Percentiles rank a stretch among this genome's conserved stretches.
phyloP scores from a whole-genome alignment of 2,113 vertebrate species.

The Sardina pilchardus region DNA sequence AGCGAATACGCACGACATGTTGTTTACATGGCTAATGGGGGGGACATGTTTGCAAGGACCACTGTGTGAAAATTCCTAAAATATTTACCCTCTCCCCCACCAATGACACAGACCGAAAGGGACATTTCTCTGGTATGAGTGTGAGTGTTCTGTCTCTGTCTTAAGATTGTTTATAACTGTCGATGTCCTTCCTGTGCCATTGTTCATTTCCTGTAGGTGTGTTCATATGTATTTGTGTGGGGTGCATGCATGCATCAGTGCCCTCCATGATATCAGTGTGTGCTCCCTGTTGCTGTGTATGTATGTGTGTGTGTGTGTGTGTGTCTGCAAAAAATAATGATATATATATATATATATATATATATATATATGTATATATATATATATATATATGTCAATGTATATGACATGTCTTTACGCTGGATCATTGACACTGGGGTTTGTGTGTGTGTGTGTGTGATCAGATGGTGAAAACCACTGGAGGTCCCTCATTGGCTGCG shows the following conservation, averaged over 20 bases:
- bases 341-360: not conserved
- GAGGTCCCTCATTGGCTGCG: conserved; percentile 70
- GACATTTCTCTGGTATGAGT: not conserved
- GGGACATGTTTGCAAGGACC: not conserved
- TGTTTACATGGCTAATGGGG: not conserved
- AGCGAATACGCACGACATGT: not conserved
- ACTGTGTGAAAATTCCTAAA: not conserved
- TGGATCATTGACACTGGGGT: not conserved
- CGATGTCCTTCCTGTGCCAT: not conserved
- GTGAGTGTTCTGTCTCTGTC: not conserved
- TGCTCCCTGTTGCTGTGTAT: not conserved
- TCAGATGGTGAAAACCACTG: conserved; percentile 80
- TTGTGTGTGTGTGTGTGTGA: conserved; percentile 24
- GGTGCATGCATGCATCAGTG: not conserved
- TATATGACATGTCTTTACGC: not conserved
- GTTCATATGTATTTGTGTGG: not conserved
- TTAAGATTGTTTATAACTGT: not conserved
- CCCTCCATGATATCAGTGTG: not conserved
- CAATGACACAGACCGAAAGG: not conserved
- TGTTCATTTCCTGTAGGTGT: not conserved
- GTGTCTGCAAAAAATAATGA: no score
- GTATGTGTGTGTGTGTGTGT: not conserved
- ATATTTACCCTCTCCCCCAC: not conserved
- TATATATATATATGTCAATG: not conserved
- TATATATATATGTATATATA: not conserved